These are phyloP conservation scores for Epirrhoe tristata DNA, from an alignment of 2,888 invertebrate genomes.

Conservation along the genomic window DNA sequence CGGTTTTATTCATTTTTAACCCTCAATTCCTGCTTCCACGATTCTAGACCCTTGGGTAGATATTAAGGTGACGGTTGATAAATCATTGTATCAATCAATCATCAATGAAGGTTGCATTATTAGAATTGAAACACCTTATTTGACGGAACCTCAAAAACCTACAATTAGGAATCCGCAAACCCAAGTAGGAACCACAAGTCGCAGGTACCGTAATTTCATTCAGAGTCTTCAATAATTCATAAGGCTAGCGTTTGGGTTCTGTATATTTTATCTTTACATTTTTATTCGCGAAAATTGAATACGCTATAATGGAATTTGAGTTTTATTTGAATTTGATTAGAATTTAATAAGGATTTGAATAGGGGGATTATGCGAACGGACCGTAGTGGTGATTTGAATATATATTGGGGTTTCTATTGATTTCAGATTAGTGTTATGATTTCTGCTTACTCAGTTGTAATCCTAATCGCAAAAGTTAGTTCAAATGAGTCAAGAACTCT, in stretches of 20 bases:
- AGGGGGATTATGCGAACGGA: slow-evolving; percentile 20
- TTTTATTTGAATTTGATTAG: slow-evolving; percentile 38
- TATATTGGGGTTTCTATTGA: slow-evolving; percentile 29
- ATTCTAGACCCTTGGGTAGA: no score
- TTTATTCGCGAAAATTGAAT: slow-evolving; percentile 57
- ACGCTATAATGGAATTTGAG: slow-evolving; percentile 50
- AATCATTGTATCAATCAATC: no score
- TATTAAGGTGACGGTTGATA: no score
- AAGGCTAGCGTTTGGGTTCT: slow-evolving; percentile 57
- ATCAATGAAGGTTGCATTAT: no score
- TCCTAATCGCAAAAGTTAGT: neutral
- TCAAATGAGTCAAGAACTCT: no score
- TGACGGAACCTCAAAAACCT: slow-evolving; percentile 9
- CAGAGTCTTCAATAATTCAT: slow-evolving; percentile 63
- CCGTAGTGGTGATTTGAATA: slow-evolving; percentile 28
- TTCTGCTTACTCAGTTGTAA: neutral
- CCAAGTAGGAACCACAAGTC: slow-evolving; percentile 27
- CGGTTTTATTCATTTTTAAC: no score
- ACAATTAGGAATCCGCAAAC: slow-evolving; percentile 25
- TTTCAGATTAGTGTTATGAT: slow-evolving; percentile 1
- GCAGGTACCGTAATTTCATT: slow-evolving; percentile 55
- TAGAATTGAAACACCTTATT: neutral
- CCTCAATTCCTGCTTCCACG: no score
- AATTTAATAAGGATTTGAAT: slow-evolving; percentile 35
- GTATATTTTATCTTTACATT: slow-evolving; percentile 62